A percentile compares a stretch with the other conserved stretches of the same genome.
Evolutionary conservation across 2,888 invertebrate genomes (phyloP).

Genomic region (Peribatodes rhomboidaria): DNA sequence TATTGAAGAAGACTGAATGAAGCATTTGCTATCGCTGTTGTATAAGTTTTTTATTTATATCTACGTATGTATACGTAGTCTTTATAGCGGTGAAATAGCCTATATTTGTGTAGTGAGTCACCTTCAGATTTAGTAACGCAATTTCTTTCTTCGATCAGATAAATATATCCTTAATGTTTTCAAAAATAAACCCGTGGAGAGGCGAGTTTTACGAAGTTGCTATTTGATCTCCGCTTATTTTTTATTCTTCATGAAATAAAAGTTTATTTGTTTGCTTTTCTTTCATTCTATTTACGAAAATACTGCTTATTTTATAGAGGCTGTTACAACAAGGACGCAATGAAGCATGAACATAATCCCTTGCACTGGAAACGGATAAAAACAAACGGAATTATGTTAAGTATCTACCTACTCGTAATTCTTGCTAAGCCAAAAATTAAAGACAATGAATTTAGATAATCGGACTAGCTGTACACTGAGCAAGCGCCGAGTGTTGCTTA

Average conservation of each 20-base stretch:
- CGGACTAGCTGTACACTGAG: neutral
- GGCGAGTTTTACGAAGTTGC: constrained; percentile 14
- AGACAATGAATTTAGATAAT: neutral
- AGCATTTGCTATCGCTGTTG: no score
- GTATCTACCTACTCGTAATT: neutral
- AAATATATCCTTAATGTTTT: constrained; percentile 5
- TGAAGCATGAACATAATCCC: constrained; percentile 13
- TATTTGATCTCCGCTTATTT: constrained; percentile 22
- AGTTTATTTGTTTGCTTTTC: constrained; percentile 17
- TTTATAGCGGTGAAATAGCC: constrained; percentile 15
- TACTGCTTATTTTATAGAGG: constrained; percentile 14
- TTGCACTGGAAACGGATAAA: neutral
- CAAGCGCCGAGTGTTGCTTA: no score
- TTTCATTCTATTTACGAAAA: constrained; percentile 18
- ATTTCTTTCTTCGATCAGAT: constrained; percentile 16
- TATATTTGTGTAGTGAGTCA: constrained; percentile 17
- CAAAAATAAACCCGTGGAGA: constrained; percentile 24
- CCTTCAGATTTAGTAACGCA: constrained; percentile 20
- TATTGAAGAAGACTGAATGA: no score
- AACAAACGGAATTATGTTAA: neutral
- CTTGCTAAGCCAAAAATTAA: neutral
- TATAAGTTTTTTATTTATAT: no score
- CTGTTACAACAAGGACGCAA: constrained; percentile 21
- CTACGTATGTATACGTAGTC: neutral
- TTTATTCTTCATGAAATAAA: constrained; percentile 24